Conservation (phyloP, 2,113 vertebrate species). For the Xerus inauris region DNA sequence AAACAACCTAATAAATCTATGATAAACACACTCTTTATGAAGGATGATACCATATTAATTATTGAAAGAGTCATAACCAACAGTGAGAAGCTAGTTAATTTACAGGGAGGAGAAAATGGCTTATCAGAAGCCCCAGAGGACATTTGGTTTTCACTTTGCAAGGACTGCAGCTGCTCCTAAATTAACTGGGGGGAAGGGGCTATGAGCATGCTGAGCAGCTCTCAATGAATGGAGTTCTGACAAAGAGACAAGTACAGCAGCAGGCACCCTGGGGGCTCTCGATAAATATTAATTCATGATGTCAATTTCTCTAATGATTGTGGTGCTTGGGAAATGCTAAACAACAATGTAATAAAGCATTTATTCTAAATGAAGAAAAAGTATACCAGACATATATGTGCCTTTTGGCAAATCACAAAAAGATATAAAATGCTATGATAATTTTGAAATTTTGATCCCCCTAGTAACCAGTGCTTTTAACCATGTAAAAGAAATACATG, state of each 20-base stretch:
- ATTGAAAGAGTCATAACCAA: constrained; percentile 74
- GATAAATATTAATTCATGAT: constrained; percentile 55
- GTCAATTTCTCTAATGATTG: constrained; percentile 30
- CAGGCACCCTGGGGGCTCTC: constrained; percentile 33
- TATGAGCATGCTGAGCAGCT: neutral
- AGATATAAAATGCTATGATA: neutral
- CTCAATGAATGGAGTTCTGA: constrained; percentile 16
- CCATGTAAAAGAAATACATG: constrained; percentile 1
- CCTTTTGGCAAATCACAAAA: constrained; percentile 8
- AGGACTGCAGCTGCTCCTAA: constrained; percentile 70
- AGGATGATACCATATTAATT: constrained; percentile 75
- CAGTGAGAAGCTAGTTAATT: constrained; percentile 73
- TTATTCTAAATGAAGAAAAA: constrained; percentile 45
- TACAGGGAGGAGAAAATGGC: neutral
- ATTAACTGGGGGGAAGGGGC: constrained; percentile 20
- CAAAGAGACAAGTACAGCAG: neutral
- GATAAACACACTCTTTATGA: constrained; percentile 62
- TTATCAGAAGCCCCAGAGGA: constrained; percentile 46
- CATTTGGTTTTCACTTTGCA: constrained; percentile 59
- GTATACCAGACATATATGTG: neutral
- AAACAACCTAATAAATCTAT: constrained; percentile 74
- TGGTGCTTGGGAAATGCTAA: constrained; percentile 50
- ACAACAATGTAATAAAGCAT: constrained; percentile 17
- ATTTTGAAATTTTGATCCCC: constrained; percentile 21
- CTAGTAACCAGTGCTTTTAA: neutral